These are phyloP conservation scores for Crotalus tigris DNA, from an alignment of 2,113 vertebrate genomes.

Conservation along the genomic window DNA sequence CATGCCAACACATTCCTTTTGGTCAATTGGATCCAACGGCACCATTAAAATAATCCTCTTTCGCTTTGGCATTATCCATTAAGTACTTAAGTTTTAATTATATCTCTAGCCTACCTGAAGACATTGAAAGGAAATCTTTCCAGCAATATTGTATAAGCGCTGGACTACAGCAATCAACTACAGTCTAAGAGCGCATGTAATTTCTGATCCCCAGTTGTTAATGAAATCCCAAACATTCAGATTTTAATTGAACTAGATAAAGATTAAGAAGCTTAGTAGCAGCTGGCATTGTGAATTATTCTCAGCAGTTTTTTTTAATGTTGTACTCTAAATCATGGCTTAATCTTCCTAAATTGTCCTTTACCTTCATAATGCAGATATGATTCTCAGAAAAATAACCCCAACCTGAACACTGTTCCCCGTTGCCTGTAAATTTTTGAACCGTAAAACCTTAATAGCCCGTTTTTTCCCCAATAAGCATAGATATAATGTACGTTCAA, in stretches of 20 bases:
- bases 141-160: constrained; percentile 41
- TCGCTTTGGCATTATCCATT: constrained; percentile 54
- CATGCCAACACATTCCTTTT: constrained; percentile 24
- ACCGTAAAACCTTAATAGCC: constrained; percentile 74
- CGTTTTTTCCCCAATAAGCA: constrained; percentile 64
- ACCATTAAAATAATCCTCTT: constrained; percentile 58
- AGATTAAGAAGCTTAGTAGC: constrained; percentile 81
- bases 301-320: constrained; percentile 74
- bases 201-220: constrained; percentile 76
- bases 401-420: constrained; percentile 59
- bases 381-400: constrained; percentile 67
- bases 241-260: constrained; percentile 86
- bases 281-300: constrained; percentile 74
- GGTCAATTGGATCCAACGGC: constrained; percentile 57
- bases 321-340: constrained; percentile 73
- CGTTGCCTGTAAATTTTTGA: constrained; percentile 64
- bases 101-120: constrained; percentile 67
- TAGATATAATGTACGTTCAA: constrained; percentile 69
- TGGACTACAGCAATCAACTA: constrained; percentile 36
- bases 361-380: constrained; percentile 80
- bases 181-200: constrained; percentile 63
- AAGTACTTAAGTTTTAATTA: constrained; percentile 64
- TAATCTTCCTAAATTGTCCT: constrained; percentile 78
- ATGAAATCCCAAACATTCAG: constrained; percentile 80
- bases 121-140: constrained; percentile 47